Conservation (phyloP, 2,888 invertebrate genomes). For the Tetropium fuscum region DNA sequence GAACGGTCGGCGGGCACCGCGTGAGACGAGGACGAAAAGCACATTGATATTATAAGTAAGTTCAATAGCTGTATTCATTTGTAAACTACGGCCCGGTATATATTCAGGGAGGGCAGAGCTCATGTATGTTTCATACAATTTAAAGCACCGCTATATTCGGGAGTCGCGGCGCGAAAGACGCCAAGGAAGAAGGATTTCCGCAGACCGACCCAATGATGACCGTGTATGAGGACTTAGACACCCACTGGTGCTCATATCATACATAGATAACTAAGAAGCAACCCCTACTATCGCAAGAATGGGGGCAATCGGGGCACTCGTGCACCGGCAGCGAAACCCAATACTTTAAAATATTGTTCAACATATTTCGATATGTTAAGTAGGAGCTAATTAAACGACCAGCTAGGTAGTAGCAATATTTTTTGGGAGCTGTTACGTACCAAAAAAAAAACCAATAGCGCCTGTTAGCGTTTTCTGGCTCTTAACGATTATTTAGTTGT, state of each 20-base stretch:
- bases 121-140: conserved; percentile 73
- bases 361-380: too few species aligned
- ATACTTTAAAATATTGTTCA: conserved; percentile 6
- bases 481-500: too few species aligned
- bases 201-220: conserved; percentile 48
- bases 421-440: too few species aligned
- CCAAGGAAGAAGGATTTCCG: conserved; percentile 57
- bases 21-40: conserved; percentile 63
- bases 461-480: too few species aligned
- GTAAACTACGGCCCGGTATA: conserved; percentile 71
- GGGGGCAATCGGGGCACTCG: conserved; percentile 33
- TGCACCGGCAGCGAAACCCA: background rate
- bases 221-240: conserved; percentile 35
- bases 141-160: conserved; percentile 68
- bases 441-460: too few species aligned
- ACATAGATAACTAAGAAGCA: conserved; percentile 42
- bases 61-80: conserved; percentile 80
- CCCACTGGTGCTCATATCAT: conserved; percentile 40
- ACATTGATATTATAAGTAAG: conserved; percentile 80
- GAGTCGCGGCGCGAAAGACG: conserved; percentile 55
- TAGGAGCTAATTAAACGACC: too few species aligned
- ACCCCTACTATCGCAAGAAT: conserved; percentile 27
- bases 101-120: conserved; percentile 67
- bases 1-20: conserved; percentile 47
- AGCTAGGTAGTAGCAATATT: too few species aligned